A percentile compares a stretch with the other conserved stretches of the same genome.
Conservation (phyloP, 2,888 invertebrate genomes). For the Plagodis pulveraria region DNA sequence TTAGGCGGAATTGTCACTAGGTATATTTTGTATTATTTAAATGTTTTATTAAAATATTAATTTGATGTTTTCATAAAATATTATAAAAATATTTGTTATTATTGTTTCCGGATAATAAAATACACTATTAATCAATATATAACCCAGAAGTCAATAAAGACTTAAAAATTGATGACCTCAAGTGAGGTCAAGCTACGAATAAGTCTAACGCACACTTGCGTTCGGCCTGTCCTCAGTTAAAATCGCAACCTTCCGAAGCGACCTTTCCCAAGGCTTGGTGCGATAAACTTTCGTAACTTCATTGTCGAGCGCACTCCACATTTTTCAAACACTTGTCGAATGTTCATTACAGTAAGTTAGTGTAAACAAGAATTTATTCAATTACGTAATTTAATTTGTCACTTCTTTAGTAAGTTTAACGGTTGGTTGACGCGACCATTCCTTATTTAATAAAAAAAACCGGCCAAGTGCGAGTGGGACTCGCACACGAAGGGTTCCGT, state of each 20-base stretch:
- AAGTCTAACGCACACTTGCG: conserved; percentile 17
- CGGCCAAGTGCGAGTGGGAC: no score
- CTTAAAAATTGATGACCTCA: conserved; percentile 25
- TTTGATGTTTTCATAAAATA: no score
- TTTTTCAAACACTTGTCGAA: conserved; percentile 34
- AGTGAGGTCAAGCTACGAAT: conserved; percentile 9
- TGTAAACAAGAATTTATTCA: conserved; percentile 32
- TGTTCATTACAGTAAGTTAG: conserved; percentile 29
- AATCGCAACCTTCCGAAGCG: conserved; percentile 46
- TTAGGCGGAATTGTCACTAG: no score
- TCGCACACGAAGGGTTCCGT: no score
- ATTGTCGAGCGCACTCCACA: conserved; percentile 41
- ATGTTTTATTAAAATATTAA: no score
- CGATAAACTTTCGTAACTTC: conserved; percentile 62
- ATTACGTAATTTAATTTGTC: neutral
- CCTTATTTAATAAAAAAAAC: no score
- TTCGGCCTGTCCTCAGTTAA: conserved; percentile 40
- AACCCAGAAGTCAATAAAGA: conserved; percentile 35
- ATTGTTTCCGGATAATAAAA: neutral
- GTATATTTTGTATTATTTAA: no score
- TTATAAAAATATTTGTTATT: no score
- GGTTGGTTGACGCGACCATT: no score
- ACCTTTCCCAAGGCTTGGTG: conserved; percentile 55
- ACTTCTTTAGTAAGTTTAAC: no score
- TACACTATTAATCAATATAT: conserved; percentile 12